Conservation (phyloP, 2,888 invertebrate species). For the Pegoplata infirma region DNA sequence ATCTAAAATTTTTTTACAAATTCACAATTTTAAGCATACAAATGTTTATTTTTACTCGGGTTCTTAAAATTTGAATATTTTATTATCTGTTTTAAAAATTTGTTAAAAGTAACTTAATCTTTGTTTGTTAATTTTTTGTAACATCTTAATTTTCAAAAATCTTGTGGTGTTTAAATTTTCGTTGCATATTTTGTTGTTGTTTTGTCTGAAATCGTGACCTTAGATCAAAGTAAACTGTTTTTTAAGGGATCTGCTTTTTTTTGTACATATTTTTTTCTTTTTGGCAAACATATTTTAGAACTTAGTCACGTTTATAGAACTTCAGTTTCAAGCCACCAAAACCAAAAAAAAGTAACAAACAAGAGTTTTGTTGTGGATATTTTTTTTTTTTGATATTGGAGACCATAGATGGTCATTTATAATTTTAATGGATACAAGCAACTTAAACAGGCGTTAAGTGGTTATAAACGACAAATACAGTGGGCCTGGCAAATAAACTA, state of each 20-base stretch:
- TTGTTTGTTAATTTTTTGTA: slow-evolving; percentile 44
- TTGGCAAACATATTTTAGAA: slow-evolving; percentile 56
- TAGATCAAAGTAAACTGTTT: slow-evolving; percentile 46
- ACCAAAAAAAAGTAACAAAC: neutral
- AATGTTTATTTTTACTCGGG: no score
- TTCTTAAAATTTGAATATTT: no score
- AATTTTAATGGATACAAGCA: slow-evolving; percentile 64
- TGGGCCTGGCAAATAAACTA: slow-evolving; percentile 43
- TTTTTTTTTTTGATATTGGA: slow-evolving; percentile 46
- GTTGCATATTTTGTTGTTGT: slow-evolving; percentile 22
- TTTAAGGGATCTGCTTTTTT: slow-evolving; percentile 37
- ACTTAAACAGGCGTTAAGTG: slow-evolving; percentile 76
- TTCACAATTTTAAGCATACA: no score
- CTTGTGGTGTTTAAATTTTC: slow-evolving; percentile 1
- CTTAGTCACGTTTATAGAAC: slow-evolving; percentile 61
- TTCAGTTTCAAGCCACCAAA: slow-evolving; percentile 7
- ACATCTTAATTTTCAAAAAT: slow-evolving; percentile 57
- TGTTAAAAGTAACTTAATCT: slow-evolving; percentile 44
- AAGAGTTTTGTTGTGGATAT: neutral
- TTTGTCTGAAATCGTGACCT: slow-evolving; percentile 60
- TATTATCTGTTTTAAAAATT: no score
- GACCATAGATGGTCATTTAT: slow-evolving; percentile 59
- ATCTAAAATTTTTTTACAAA: no score
- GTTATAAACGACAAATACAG: slow-evolving; percentile 65
- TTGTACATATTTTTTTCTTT: no score